These are phyloP conservation scores for Melikaiella ostensackeni DNA, from an alignment of 2,888 invertebrate genomes.

Conservation along the genomic window DNA sequence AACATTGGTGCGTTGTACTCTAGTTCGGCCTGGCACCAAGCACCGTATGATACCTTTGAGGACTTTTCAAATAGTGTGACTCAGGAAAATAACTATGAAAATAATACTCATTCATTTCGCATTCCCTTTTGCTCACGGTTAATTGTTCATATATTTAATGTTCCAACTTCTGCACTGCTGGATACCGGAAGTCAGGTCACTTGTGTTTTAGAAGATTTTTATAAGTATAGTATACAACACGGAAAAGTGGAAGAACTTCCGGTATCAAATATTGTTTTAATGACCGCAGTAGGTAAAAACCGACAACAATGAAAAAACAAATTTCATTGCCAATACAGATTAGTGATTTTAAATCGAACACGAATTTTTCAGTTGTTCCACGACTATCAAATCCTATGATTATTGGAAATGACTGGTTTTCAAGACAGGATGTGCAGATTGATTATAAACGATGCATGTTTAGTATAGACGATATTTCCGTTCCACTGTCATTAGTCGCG, in stretches of 20 bases:
- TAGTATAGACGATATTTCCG: not conserved
- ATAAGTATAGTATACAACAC: not conserved
- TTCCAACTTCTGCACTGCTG: too few relatives aligned
- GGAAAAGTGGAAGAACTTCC: not conserved
- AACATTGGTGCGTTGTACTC: not conserved
- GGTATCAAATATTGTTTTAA: not conserved
- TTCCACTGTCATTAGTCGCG: not conserved
- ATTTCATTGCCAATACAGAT: not conserved
- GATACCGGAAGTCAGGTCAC: not conserved
- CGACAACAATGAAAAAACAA: not conserved
- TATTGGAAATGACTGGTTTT: not conserved
- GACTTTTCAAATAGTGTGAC: not conserved
- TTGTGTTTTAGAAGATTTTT: not conserved
- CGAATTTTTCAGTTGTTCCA: not conserved
- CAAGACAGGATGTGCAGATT: not conserved
- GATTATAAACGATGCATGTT: not conserved
- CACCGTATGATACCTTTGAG: not conserved
- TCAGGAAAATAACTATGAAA: too few relatives aligned
- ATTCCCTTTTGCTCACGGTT: too few relatives aligned
- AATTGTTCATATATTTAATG: too few relatives aligned
- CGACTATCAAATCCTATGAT: not conserved
- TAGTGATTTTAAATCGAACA: not conserved
- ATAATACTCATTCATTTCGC: too few relatives aligned
- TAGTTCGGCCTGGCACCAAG: not conserved
- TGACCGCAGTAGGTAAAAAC: not conserved